phyloP scores from a whole-genome alignment of 2,888 invertebrate species.

The Helicoverpa assulta region DNA sequence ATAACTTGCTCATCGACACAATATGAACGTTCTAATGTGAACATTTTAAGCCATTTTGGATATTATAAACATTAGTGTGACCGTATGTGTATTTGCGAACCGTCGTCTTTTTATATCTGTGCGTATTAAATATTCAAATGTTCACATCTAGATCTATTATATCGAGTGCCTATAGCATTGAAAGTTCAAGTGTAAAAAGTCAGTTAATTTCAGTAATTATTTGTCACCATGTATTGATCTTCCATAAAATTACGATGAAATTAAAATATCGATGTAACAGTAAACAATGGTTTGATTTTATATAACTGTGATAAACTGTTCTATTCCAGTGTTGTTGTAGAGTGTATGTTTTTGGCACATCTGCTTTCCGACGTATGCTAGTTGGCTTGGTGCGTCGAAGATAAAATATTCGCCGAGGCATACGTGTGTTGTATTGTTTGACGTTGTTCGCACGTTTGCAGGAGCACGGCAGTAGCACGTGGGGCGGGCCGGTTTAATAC shows the following conservation, averaged over 20 bases:
- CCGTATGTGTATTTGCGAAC: conserved; percentile 85
- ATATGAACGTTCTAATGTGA: conserved; percentile 84
- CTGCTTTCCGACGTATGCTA: conserved; percentile 52
- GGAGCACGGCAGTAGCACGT: conserved; percentile 75
- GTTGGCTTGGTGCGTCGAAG: conserved; percentile 61
- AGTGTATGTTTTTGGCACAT: conserved; percentile 64
- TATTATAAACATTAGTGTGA: conserved; percentile 85
- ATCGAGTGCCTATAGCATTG: conserved; percentile 90
- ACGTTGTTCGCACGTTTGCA: conserved; percentile 72
- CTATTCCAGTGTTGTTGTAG: conserved; percentile 32
- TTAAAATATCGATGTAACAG: conserved; percentile 90
- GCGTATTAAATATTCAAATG: conserved; percentile 87
- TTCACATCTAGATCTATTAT: conserved; percentile 89
- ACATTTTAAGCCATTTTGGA: conserved; percentile 87
- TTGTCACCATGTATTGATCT: conserved; percentile 90
- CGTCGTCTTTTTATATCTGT: conserved; percentile 87
- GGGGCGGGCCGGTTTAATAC: conserved; percentile 80
- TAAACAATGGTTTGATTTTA: conserved; percentile 83
- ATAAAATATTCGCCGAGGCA: conserved; percentile 59
- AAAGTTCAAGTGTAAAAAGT: conserved; percentile 89
- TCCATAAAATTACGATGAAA: conserved; percentile 91
- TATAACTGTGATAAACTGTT: conserved; percentile 7
- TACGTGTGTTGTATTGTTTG: conserved; percentile 64
- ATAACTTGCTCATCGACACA: conserved; percentile 80
- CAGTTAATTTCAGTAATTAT: conserved; percentile 89